Percentiles rank a stretch among this genome's conserved stretches.
phyloP scores from a whole-genome alignment of 2,113 vertebrate genomes.

The Heptranchias perlo region DNA sequence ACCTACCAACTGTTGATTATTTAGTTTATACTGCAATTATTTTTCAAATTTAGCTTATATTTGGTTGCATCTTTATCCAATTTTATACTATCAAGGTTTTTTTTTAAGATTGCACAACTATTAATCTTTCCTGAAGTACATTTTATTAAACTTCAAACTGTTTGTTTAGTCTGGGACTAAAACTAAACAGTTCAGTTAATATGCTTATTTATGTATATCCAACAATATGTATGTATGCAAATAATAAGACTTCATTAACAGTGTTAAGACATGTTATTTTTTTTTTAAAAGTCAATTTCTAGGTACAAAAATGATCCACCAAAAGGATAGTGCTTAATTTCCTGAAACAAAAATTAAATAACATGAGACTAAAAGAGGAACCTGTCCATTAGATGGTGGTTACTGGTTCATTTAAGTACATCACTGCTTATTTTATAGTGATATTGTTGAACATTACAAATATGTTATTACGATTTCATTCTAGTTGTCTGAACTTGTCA shows the following conservation, averaged over 20 bases:
- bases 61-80: background rate
- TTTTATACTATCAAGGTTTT: background rate
- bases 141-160: background rate
- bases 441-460: background rate
- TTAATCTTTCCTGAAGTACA: background rate
- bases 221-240: background rate
- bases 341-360: background rate
- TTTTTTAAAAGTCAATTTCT: background rate
- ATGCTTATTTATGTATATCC: background rate
- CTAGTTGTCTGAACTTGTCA: background rate
- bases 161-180: background rate
- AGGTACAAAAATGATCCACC: background rate
- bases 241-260: background rate
- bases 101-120: background rate
- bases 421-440: background rate
- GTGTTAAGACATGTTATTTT: too few relatives aligned
- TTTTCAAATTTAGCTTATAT: background rate
- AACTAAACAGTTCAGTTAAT: background rate
- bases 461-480: background rate
- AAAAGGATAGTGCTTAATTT: background rate
- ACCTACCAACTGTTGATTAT: background rate
- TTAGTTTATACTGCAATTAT: background rate
- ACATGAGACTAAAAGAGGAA: background rate
- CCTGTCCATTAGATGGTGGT: background rate
- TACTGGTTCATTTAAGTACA: background rate